Evolutionary conservation across 2,797 vertebrate species (phyloP), one percentile per base, ranked within the genome.

Genomic region (Sparus aurata): DNA sequence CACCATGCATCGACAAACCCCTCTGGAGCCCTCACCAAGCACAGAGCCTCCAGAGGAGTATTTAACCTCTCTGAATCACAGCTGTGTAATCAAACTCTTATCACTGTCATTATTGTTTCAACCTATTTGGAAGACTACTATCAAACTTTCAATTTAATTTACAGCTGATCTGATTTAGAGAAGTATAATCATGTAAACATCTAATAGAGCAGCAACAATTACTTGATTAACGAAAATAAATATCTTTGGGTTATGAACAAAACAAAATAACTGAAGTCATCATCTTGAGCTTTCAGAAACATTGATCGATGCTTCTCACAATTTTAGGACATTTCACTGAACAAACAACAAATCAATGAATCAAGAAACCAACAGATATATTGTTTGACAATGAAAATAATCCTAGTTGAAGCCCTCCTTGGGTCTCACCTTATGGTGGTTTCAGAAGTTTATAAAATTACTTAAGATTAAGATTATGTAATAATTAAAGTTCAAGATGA

Each of bases 1-100:
- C 11, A 71, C 61, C 58, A 43, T n/a, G 58, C 47, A 70, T 69
- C 80, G 79, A 58, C 59, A 69, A 79, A 47, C 13, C 27, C 0
- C 23, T 57, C 25, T 4, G 0, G 17, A 70, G 57, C 15, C 34
- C 6, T 7, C 50, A 64, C 11, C 11, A 17, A 30, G 25, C 10
- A 52, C 9, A 27, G 12, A 45, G 23, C 3, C 4, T n/a, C 6
- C 12, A 22, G 1, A 0, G 2, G 13, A 11, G 9, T 4, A 17
- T 18, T 46, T 61, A 25, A 58, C 55, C 68, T 12, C 57, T 55
- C 18, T 59, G 18, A 60, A 27, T 34, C 43, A 57, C 5, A 12
- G 12, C 12, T 7, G 18, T 22, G 10, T 49, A 30, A 49, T 71
- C 25, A n/a, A 30, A 66, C 20, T 27, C 13, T 54, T 22, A 46